phyloP scores from a whole-genome alignment of 2,888 invertebrate species.

The Amphipyra tragopoginis region DNA sequence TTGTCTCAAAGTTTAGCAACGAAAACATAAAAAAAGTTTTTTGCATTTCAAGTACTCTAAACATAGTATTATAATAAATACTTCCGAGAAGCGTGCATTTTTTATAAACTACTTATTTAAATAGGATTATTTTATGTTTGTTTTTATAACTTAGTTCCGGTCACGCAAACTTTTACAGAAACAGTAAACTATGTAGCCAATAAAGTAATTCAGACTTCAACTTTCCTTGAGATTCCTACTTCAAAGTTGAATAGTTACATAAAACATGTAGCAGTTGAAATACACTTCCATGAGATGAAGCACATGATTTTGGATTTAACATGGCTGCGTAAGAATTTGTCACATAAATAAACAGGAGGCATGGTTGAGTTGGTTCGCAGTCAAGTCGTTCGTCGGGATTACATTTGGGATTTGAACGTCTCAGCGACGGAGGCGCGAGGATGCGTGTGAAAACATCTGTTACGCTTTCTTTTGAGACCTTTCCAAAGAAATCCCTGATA shows the following conservation, averaged over 20 bases:
- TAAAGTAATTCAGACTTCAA: no score
- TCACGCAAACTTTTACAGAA: conserved; percentile 18
- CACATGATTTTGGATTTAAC: conserved; percentile 81
- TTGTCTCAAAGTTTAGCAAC: not conserved
- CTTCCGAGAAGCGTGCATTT: not conserved
- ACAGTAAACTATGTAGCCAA: not conserved
- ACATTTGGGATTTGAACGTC: conserved; percentile 84
- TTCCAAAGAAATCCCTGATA: conserved; percentile 74
- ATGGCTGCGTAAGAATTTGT: conserved; percentile 86
- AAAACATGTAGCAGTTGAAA: conserved; percentile 43
- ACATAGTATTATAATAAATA: not conserved
- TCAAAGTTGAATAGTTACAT: conserved; percentile 25
- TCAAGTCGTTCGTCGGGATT: conserved; percentile 82
- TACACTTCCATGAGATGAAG: conserved; percentile 71
- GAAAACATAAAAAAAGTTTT: not conserved
- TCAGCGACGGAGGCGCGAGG: conserved; percentile 64
- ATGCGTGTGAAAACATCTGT: conserved; percentile 88
- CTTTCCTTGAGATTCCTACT: no score
- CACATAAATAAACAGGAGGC: conserved; percentile 87
- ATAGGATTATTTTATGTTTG: not conserved
- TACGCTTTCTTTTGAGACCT: conserved; percentile 81
- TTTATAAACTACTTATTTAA: not conserved
- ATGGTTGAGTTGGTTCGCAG: conserved; percentile 83
- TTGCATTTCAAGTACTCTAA: conserved; percentile 1
- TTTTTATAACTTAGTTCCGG: not conserved